A percentile compares a stretch with the other conserved stretches of the same genome.
These are phyloP conservation scores for Calephelis nemesis DNA, from an alignment of 1,140 invertebrate species.

Conservation along the genomic window DNA sequence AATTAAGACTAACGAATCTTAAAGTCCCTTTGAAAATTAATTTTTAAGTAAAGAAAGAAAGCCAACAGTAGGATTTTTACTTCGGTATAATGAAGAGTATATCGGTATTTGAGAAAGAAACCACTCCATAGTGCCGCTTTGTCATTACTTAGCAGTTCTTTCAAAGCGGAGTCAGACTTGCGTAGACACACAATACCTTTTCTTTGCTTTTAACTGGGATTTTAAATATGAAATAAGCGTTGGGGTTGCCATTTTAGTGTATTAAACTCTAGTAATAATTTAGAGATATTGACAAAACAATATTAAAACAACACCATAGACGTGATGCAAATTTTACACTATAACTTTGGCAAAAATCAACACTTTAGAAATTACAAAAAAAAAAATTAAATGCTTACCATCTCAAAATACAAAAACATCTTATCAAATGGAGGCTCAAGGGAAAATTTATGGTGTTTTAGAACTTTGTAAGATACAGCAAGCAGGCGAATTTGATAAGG, in stretches of 20 bases:
- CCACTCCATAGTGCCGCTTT: constrained; percentile 22
- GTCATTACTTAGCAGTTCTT: constrained; percentile 37
- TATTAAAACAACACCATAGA: no score
- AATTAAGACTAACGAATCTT: background rate
- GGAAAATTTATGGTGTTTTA: no score
- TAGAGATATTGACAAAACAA: background rate
- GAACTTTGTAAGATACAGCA: no score
- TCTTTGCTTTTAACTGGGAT: background rate
- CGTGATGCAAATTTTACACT: no score
- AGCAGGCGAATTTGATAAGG: no score
- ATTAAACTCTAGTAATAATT: background rate
- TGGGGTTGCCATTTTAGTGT: background rate
- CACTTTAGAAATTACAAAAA: no score
- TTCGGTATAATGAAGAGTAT: background rate
- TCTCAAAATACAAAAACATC: no score
- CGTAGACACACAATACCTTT: constrained; percentile 11
- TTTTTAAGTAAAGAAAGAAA: constrained; percentile 6
- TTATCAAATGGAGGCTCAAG: no score
- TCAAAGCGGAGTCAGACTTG: constrained; percentile 10
- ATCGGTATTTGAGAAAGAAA: constrained; percentile 27
- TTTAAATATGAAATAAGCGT: constrained; percentile 10
- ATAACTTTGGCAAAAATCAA: no score
- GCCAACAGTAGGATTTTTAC: constrained; percentile 10
- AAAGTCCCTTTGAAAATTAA: background rate
- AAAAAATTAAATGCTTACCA: no score